Conservation (phyloP, 2,113 vertebrate species). For the Phalacrocorax pelagicus region DNA sequence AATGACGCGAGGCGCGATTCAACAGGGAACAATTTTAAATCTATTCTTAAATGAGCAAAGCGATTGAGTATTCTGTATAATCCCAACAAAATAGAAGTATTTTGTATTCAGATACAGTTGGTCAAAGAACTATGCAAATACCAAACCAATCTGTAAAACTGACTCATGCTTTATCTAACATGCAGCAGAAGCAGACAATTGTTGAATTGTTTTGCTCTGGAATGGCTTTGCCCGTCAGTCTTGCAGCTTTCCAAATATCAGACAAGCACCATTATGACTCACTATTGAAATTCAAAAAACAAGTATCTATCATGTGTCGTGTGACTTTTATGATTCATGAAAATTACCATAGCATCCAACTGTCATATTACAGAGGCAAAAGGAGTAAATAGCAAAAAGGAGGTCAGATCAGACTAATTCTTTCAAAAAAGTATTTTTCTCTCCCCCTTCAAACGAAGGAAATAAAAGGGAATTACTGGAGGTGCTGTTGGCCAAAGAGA, state of each 20-base stretch:
- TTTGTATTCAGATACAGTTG: background rate
- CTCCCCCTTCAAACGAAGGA: background rate
- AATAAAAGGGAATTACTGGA: background rate
- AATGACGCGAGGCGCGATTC: accelerated
- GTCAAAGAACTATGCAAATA: background rate
- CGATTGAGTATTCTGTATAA: background rate
- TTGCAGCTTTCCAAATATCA: background rate
- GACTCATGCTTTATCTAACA: background rate
- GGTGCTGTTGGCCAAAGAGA: background rate
- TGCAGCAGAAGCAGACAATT: background rate
- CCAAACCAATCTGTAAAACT: background rate
- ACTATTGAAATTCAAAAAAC: constrained; percentile 24
- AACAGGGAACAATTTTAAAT: background rate
- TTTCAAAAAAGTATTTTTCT: background rate
- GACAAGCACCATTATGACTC: constrained; percentile 29
- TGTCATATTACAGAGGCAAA: background rate
- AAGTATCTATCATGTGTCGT: background rate
- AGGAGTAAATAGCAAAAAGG: background rate
- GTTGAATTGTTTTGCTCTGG: constrained; percentile 19
- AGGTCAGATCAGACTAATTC: background rate
- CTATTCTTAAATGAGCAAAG: background rate
- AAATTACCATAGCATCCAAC: background rate
- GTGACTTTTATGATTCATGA: constrained; percentile 38
- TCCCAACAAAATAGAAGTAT: background rate
- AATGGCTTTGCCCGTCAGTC: background rate